phyloP scores from a whole-genome alignment of 1,140 invertebrate genomes.

The Temnothorax curvispinosus region DNA sequence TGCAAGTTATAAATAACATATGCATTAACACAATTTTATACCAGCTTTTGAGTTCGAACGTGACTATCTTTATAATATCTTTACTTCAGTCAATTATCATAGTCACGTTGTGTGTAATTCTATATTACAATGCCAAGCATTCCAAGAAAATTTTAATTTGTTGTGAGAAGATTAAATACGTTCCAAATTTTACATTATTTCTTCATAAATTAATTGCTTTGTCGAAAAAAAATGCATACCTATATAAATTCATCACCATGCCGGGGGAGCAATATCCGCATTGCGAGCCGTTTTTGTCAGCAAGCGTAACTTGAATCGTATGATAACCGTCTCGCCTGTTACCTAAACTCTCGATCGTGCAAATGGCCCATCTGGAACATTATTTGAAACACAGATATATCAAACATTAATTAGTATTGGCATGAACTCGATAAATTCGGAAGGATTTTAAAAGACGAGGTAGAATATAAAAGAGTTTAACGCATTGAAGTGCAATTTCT shows the following conservation, averaged over 20 bases:
- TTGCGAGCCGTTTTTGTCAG: constrained; percentile 91
- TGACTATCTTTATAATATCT: neutral
- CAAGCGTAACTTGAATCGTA: constrained; percentile 89
- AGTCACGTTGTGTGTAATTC: neutral
- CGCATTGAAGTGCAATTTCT: neutral
- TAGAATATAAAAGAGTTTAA: neutral
- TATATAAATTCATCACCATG: constrained; percentile 95
- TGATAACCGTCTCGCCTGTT: constrained; percentile 90
- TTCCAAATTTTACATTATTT: neutral
- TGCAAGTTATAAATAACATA: constrained; percentile 34
- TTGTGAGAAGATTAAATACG: neutral
- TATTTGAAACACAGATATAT: neutral
- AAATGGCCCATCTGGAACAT: constrained; percentile 89
- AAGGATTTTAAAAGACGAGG: neutral
- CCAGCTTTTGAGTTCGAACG: too few relatives aligned
- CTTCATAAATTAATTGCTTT: neutral
- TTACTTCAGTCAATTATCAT: neutral
- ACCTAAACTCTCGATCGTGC: constrained; percentile 92
- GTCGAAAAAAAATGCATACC: constrained; percentile 79
- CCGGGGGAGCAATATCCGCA: constrained; percentile 94
- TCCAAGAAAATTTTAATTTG: neutral
- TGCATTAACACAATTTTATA: neutral
- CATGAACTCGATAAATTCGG: neutral
- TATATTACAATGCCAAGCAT: too few relatives aligned
- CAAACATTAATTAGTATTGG: neutral